Evolutionary conservation across 1,140 invertebrate genomes (phyloP).

Genomic region (Achroia grisella): DNA sequence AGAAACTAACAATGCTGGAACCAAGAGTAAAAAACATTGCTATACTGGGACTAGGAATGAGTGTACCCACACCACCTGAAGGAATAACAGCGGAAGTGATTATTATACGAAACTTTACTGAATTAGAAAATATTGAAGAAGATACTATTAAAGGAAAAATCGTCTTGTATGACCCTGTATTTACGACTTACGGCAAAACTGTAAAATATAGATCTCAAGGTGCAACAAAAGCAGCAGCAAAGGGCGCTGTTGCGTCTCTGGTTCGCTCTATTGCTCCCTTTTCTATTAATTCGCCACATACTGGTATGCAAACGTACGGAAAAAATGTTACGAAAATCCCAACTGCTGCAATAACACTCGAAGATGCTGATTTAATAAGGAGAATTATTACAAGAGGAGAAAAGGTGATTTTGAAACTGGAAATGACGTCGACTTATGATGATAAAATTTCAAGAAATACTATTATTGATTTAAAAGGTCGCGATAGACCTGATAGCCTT

Average conservation of each 20-base stretch:
- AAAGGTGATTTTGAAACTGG: constrained; percentile 64
- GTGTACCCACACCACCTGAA: constrained; percentile 76
- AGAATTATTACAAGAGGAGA: constrained; percentile 78
- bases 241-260: constrained; percentile 84
- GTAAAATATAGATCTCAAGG: constrained; percentile 57
- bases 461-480: constrained; percentile 81
- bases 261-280: constrained; percentile 85
- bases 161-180: constrained; percentile 83
- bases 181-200: constrained; percentile 76
- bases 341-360: constrained; percentile 84
- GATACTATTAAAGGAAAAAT: constrained; percentile 80
- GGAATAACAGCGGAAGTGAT: constrained; percentile 82
- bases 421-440: constrained; percentile 67
- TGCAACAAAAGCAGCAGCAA: constrained; percentile 78
- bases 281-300: constrained; percentile 82
- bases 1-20: constrained; percentile 76
- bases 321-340: constrained; percentile 81
- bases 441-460: constrained; percentile 79
- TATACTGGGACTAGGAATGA: constrained; percentile 79
- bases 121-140: constrained; percentile 71
- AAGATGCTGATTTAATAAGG: constrained; percentile 85
- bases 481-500: constrained; percentile 74
- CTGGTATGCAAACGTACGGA: constrained; percentile 78
- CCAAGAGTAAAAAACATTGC: constrained; percentile 76
- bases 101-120: constrained; percentile 80